phyloP scores from a whole-genome alignment of 2,113 vertebrate species.

The Glaucomys volans region DNA sequence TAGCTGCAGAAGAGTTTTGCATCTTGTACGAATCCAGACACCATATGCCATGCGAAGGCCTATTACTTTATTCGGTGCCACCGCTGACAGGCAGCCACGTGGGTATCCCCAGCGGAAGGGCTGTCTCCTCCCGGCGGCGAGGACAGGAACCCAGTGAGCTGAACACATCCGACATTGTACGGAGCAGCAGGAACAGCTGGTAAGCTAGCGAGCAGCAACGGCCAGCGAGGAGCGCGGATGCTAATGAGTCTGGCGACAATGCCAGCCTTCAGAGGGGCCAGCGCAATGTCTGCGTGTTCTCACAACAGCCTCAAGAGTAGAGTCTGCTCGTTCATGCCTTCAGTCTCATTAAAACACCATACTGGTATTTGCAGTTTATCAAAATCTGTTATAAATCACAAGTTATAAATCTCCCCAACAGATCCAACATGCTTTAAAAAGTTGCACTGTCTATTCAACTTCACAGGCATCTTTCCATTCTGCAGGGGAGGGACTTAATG shows the following conservation, averaged over 20 bases:
- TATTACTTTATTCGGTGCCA: slow-evolving; percentile 94
- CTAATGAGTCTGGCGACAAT: slow-evolving; percentile 92
- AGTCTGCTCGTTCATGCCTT: slow-evolving; percentile 71
- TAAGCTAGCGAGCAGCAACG: slow-evolving; percentile 92
- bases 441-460: background rate
- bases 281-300: slow-evolving; percentile 61
- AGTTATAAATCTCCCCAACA: slow-evolving; percentile 32
- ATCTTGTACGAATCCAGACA: slow-evolving; percentile 99
- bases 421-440: slow-evolving; percentile 4
- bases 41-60: slow-evolving; percentile 99
- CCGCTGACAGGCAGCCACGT: slow-evolving; percentile 94
- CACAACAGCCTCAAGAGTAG: slow-evolving; percentile 57
- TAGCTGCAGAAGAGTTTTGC: slow-evolving; percentile 98
- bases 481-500: background rate
- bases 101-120: slow-evolving; percentile 92
- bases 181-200: slow-evolving; percentile 99
- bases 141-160: slow-evolving; percentile 92
- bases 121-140: slow-evolving; percentile 86
- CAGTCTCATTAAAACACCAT: slow-evolving; percentile 70
- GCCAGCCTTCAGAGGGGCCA: slow-evolving; percentile 70
- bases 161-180: slow-evolving; percentile 96
- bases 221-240: slow-evolving; percentile 90
- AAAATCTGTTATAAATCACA: slow-evolving; percentile 57
- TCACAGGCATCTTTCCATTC: background rate
- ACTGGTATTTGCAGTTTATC: slow-evolving; percentile 54